A percentile compares a stretch with the other conserved stretches of the same genome.
phyloP scores from a whole-genome alignment of 2,113 vertebrate species.

The Crotalus helleri region DNA sequence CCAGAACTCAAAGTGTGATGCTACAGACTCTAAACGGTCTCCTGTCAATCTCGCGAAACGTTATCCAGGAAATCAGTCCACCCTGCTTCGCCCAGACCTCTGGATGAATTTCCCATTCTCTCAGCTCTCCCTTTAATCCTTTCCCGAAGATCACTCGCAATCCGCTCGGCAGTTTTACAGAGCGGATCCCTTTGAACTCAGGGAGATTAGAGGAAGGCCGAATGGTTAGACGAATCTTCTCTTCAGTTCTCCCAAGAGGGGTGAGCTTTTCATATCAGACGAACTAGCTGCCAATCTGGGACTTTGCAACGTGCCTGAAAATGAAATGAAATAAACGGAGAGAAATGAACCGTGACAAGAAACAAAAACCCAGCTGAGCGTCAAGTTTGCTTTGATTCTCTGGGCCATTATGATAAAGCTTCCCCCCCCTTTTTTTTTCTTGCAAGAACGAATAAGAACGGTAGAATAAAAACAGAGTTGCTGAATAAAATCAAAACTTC shows the following conservation, averaged over 20 bases:
- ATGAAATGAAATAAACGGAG: neutral
- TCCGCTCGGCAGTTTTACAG: slow-evolving; percentile 19
- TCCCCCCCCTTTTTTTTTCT: neutral
- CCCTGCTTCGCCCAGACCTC: rapidly evolving
- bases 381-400: neutral
- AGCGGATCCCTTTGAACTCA: neutral
- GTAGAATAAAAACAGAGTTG: no score
- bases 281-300: neutral
- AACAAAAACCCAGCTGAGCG: neutral
- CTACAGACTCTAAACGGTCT: neutral
- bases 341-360: neutral
- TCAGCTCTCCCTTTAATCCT: rapidly evolving
- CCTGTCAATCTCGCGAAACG: neutral
- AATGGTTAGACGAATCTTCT: neutral
- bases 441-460: neutral
- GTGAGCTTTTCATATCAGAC: neutral
- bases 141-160: slow-evolving; percentile 4
- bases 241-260: neutral
- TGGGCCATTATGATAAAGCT: neutral
- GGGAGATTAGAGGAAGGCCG: slow-evolving; percentile 4
- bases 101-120: neutral
- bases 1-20: neutral
- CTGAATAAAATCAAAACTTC: neutral
- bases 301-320: neutral
- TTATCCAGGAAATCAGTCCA: rapidly evolving